Evolutionary conservation across 2,797 vertebrate genomes (phyloP).

Genomic region (Galagoides demidoff): DNA sequence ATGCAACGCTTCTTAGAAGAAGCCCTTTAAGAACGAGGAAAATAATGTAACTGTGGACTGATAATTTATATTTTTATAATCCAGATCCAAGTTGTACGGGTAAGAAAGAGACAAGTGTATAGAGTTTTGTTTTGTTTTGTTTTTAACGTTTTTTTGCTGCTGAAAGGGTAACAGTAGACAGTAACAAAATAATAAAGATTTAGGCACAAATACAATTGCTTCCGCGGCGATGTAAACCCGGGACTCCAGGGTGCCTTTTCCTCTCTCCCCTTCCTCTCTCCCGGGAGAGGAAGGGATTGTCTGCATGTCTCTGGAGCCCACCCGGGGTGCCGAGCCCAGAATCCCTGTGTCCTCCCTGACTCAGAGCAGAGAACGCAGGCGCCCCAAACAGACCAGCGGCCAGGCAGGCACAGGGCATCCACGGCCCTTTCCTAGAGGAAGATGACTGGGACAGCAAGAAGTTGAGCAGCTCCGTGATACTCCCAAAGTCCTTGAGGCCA

Average conservation of each 20-base stretch:
- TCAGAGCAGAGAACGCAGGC: not conserved
- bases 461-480: rapidly evolving
- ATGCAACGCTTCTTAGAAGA: not conserved
- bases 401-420: rapidly evolving
- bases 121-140: not conserved
- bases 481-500: not conserved
- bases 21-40: not conserved
- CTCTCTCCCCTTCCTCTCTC: not conserved
- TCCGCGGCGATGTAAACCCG: rapidly evolving
- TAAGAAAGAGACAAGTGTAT: not conserved
- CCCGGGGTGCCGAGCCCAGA: not conserved
- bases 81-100: not conserved
- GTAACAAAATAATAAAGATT: not conserved
- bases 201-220: not conserved
- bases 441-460: not conserved
- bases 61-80: not conserved
- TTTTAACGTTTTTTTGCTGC: not conserved
- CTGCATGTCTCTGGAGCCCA: not conserved
- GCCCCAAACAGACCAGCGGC: rapidly evolving
- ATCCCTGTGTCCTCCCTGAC: rapidly evolving
- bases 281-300: rapidly evolving
- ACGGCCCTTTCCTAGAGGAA: not conserved
- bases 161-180: not conserved
- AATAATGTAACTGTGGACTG: not conserved
- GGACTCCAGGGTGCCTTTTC: not conserved